These are phyloP conservation scores for Podabrus alpinus DNA, from an alignment of 2,888 invertebrate species.

Conservation along the genomic window DNA sequence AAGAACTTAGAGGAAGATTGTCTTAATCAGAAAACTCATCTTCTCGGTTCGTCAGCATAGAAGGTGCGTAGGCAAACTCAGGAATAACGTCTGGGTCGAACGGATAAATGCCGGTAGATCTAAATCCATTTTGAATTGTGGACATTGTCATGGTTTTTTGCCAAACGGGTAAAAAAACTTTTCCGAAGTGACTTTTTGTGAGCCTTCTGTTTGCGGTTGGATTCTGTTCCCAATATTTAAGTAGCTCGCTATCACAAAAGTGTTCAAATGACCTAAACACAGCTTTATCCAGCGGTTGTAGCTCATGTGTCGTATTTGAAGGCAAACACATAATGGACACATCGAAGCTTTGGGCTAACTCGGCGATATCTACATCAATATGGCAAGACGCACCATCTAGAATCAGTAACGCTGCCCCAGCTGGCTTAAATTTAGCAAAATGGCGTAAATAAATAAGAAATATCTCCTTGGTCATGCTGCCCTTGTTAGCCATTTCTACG, in stretches of 20 bases:
- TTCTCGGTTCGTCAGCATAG: constrained; percentile 5
- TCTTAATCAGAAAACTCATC: background rate
- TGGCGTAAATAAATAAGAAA: constrained; percentile 9
- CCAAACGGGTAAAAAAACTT: background rate
- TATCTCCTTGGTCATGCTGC: constrained; percentile 7
- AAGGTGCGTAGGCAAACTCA: constrained; percentile 36
- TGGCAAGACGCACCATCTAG: constrained; percentile 38
- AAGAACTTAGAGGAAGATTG: no score
- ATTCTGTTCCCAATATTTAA: constrained; percentile 40
- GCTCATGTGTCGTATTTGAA: constrained; percentile 44
- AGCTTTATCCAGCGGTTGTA: constrained; percentile 44
- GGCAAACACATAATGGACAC: constrained; percentile 42
- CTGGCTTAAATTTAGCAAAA: constrained; percentile 31
- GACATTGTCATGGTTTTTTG: constrained; percentile 3
- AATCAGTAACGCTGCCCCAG: constrained; percentile 31
- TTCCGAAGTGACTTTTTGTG: background rate
- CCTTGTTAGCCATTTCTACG: constrained; percentile 14
- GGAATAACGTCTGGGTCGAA: constrained; percentile 36
- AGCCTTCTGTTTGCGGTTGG: constrained; percentile 7
- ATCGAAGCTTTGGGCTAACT: background rate
- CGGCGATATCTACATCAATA: constrained; percentile 8
- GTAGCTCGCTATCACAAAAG: constrained; percentile 45
- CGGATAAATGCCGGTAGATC: constrained; percentile 37
- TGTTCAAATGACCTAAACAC: constrained; percentile 41
- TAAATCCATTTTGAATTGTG: constrained; percentile 36